phyloP scores from a whole-genome alignment of 2,888 invertebrate species.

The Chrysodeixis includens region DNA sequence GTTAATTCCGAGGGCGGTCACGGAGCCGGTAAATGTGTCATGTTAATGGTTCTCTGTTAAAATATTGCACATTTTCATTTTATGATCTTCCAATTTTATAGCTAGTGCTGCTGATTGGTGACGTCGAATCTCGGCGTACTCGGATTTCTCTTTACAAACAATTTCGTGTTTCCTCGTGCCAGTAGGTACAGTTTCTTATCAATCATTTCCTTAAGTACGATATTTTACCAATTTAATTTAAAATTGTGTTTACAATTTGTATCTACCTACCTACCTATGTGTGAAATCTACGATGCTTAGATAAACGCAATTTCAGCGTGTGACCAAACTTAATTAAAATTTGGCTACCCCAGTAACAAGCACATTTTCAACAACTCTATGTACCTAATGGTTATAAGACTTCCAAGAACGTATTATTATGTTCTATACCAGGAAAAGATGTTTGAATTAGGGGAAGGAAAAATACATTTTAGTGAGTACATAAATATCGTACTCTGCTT shows the following conservation, averaged over 20 bases:
- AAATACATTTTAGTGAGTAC: neutral
- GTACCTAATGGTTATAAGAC: neutral
- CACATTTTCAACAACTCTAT: neutral
- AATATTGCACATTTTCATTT: conserved; percentile 76
- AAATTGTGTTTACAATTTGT: neutral
- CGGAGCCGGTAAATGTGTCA: conserved; percentile 77
- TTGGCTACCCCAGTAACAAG: neutral
- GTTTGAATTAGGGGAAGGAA: neutral
- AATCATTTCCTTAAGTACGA: no score
- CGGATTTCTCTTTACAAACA: neutral
- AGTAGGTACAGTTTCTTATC: neutral
- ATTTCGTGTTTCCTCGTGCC: neutral
- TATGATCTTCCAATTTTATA: conserved; percentile 77
- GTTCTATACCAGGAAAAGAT: neutral
- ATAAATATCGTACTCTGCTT: neutral
- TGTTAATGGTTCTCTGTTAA: conserved; percentile 76
- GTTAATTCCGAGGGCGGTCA: conserved; percentile 72
- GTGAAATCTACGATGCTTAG: neutral
- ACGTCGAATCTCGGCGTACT: conserved; percentile 38
- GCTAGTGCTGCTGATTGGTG: conserved; percentile 58
- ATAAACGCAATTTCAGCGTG: conserved; percentile 1
- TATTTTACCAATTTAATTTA: neutral
- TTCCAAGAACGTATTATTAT: neutral
- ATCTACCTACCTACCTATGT: neutral
- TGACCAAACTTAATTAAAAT: conserved; percentile 2